Conservation (phyloP, 2,888 invertebrate genomes). For the Caenorhabditis sinica region DNA sequence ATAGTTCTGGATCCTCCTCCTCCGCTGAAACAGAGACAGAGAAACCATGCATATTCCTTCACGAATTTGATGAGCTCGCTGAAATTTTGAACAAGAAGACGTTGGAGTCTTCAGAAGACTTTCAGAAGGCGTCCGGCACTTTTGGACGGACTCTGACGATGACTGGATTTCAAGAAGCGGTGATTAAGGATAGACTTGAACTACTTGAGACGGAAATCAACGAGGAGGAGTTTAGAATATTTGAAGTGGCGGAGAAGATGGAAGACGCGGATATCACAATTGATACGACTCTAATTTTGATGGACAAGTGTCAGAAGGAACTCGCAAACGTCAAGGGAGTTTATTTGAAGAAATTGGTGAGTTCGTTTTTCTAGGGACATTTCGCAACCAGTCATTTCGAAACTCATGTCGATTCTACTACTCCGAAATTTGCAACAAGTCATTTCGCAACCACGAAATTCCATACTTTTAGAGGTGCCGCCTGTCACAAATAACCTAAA, state of each 20-base stretch:
- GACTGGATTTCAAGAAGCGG: constrained; percentile 18
- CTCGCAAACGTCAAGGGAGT: not conserved
- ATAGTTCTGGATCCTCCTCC: no score
- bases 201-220: not conserved
- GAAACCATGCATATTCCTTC: no score
- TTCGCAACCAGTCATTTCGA: no score
- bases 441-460: no score
- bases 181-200: not conserved
- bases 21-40: no score
- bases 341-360: constrained; percentile 24
- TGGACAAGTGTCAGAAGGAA: not conserved
- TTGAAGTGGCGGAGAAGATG: not conserved
- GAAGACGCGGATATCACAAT: not conserved
- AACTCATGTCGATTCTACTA: no score
- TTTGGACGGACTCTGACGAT: constrained; percentile 34
- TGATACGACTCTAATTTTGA: not conserved
- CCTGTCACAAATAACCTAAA: no score
- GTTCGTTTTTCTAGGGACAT: no score
- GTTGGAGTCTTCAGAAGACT: constrained; percentile 1
- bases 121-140: not conserved
- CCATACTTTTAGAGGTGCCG: no score
- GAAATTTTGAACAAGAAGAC: not conserved
- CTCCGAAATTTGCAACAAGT: no score
- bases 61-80: not conserved
- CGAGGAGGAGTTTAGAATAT: not conserved